Evolutionary conservation across 1,140 invertebrate species (phyloP).

Genomic region (Atta colombica): DNA sequence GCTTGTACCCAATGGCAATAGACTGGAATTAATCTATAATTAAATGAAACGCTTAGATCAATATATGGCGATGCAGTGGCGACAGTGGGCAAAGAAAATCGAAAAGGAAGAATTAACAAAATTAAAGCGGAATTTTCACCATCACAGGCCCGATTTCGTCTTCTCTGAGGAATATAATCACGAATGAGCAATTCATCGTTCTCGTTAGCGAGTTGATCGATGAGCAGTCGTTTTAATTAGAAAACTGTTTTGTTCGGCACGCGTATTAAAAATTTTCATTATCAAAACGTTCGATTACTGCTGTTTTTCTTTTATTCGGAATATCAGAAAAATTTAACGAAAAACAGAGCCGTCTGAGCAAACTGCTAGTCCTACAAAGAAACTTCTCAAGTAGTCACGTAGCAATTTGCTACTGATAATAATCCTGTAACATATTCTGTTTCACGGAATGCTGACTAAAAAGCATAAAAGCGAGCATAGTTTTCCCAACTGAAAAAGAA

Average conservation of each 20-base stretch:
- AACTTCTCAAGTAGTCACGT: conserved; percentile 14
- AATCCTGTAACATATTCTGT: neutral
- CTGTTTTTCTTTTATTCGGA: neutral
- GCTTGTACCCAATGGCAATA: neutral
- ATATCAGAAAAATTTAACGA: conserved; percentile 25
- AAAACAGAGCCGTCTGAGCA: neutral
- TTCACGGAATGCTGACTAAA: neutral
- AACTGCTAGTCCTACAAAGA: conserved; percentile 5
- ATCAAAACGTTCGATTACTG: conserved; percentile 12
- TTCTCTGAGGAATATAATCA: conserved; percentile 57
- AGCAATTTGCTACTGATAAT: neutral
- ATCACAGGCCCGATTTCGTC: conserved; percentile 75
- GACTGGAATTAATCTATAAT: conserved; percentile 29
- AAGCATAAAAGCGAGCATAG: neutral
- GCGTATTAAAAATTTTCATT: conserved; percentile 65
- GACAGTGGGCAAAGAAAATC: conserved; percentile 38
- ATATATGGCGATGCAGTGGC: conserved; percentile 54
- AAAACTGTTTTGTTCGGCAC: conserved; percentile 43
- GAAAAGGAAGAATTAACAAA: conserved; percentile 54
- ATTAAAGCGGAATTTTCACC: conserved; percentile 63
- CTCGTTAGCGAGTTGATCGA: conserved; percentile 73
- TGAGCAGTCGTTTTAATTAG: conserved; percentile 67
- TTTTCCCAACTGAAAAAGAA: neutral
- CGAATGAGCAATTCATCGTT: conserved; percentile 70
- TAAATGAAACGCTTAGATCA: conserved; percentile 7